A percentile compares a stretch with the other conserved stretches of the same genome.
These are phyloP conservation scores for Erythrocercus mccallii DNA, from an alignment of 2,113 vertebrate genomes.

Conservation along the genomic window DNA sequence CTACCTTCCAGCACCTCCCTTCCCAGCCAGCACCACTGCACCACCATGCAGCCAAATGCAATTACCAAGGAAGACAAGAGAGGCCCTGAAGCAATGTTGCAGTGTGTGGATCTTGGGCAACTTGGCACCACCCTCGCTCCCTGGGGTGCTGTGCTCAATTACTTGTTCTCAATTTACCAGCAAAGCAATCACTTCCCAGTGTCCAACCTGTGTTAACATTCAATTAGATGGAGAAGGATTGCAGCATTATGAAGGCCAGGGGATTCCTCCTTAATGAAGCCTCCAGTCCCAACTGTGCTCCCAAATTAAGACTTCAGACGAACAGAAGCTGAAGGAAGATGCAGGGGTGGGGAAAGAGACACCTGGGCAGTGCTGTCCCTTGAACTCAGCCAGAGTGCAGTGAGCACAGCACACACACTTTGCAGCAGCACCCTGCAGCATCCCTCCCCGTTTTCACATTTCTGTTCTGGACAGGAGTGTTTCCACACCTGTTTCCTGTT, in stretches of 20 bases:
- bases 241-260: background rate
- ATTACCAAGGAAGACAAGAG: background rate
- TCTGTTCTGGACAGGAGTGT: background rate
- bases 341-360: background rate
- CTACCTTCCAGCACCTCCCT: background rate
- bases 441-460: background rate
- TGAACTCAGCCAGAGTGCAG: background rate
- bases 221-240: slow-evolving; percentile 4
- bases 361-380: background rate
- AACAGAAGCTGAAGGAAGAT: background rate
- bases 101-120: background rate
- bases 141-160: background rate
- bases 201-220: background rate
- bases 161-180: background rate
- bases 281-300: background rate
- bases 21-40: background rate
- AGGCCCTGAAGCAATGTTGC: background rate
- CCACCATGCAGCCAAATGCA: background rate
- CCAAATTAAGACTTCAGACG: background rate
- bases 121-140: background rate
- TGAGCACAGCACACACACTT: background rate
- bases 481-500: background rate
- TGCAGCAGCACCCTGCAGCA: background rate
- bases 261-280: slow-evolving; percentile 17
- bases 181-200: background rate